Evolutionary conservation across 2,113 vertebrate genomes (phyloP), one percentile per base, ranked within the genome.

Genomic region (Theristicus caerulescens): DNA sequence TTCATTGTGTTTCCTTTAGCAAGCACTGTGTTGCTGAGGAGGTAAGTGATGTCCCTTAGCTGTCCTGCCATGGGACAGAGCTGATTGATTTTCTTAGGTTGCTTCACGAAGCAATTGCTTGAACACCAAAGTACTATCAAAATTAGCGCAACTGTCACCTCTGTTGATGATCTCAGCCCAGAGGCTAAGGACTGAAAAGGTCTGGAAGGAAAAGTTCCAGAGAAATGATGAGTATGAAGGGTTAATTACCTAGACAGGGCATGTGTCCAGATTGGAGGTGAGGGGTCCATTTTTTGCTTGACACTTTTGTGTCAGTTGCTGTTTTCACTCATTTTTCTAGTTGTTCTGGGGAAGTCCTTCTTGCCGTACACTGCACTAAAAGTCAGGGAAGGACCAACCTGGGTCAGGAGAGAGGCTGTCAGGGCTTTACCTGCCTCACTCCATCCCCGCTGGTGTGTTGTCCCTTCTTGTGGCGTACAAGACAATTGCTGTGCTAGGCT

Each of bases 391-490:
- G 83, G 61, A 40, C 9, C 14, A 74, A 13, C 14, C 44, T 79
- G n/a, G 40, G 15, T 36, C 42, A 32, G 44, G 36, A 65, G 64
- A 32, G 32, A 78, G 21, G 18, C 27, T 67, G 10, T 62, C 42
- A 51, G 47, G 18, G 8, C 40, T 21, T 65, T 58, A 7, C 8
- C 2, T 3, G 2, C 10, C 34, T 70, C 32, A 16, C 13, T 47
- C 20, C 27, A 27, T 47, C 31, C 76, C 65, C 42, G 19, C 36
- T 70, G 21, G 6, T 42, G 54, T 42, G 11, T 19, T 66, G 22
- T 70, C n/a, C 36, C 46, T 74, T 78, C 72, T 58, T 0, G 0
- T 21, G 22, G 6, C 0, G 0, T 25, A 9, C 8, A 32, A 64
- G 21, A 49, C 16, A 59, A 8, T 34, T 67, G 27, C 25, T 66